Base-by-base conservation (phyloP, 2,113 vertebrate genomes). In the Colossoma macropomum region DNA sequence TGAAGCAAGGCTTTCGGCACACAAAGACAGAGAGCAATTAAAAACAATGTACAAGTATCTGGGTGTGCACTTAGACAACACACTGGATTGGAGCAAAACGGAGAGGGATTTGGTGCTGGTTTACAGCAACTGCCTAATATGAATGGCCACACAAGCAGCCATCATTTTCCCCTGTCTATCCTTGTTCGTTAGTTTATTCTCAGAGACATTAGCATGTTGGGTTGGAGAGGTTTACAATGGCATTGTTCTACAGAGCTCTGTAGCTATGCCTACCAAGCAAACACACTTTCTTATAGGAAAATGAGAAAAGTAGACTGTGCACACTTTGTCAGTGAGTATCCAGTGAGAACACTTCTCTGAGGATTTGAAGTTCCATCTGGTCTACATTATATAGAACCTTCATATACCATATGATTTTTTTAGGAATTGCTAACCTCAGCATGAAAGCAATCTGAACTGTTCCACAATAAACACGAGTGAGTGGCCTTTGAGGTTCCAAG, bases 201-300 rank as follows among this genome's bases (percentile, higher is more conserved):
- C 62, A 48, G 12, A 73, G 38, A 48, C 38, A 74, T 74, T 80
- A 77, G 54, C 54, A 6, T 60, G 41, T 77, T 45, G 23, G 70
- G 54, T 27, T 59, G 48, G 25, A 79, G 17, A 83, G 68, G 30
- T 84, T 80, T 81, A 85, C 19, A 83, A 73, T 62, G 38, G 71
- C 59, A 84, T 77, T 65, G 59, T 81, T 80, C 59, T 83, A 45
- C 50, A 52, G 56, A 38, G 79, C 23, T 50, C 32, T 56, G 85
- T 69, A 75, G 59, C 81, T 81, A 85, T 88, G 83, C 50, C 78
- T 50, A 84, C 81, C 23, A 41, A 74, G 71, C 77, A 85, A 87
- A 89, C 81, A 86, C 21, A 25, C 50, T 28, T 34, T 32, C 48
- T 75, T 25, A 81, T 80, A 34, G 75, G 45, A 38, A 54, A 60